A percentile compares a stretch with the other conserved stretches of the same genome.
These are phyloP conservation scores for Meriones unguiculatus DNA, from an alignment of 2,113 vertebrate species.

Conservation along the genomic window DNA sequence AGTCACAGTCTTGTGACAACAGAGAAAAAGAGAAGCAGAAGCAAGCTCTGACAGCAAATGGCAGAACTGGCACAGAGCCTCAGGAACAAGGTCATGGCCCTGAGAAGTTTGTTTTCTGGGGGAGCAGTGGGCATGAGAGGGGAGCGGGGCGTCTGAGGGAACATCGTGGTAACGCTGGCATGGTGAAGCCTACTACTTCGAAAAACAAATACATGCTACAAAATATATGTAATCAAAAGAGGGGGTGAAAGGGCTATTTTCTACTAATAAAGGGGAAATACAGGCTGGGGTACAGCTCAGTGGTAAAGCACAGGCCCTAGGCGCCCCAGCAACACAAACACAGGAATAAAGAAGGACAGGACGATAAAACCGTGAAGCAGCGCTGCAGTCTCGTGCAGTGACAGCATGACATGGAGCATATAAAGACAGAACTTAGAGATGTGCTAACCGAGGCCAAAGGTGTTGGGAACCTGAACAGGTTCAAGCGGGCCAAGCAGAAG, in stretches of 20 bases:
- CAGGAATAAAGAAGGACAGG: conserved; percentile 17
- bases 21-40: neutral
- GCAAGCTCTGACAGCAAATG: neutral
- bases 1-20: neutral
- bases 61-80: too few relatives aligned
- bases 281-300: neutral
- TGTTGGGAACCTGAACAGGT: neutral
- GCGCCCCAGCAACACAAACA: neutral
- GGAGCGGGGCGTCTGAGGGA: neutral
- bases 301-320: neutral
- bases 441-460: neutral
- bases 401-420: neutral
- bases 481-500: neutral
- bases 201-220: neutral
- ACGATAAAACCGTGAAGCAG: neutral
- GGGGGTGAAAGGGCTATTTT: neutral
- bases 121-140: neutral
- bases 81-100: neutral
- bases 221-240: neutral
- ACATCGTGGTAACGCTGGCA: too few relatives aligned
- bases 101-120: neutral
- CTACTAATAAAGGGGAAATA: conserved; percentile 12
- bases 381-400: neutral
- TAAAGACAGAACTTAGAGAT: neutral
- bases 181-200: neutral